phyloP scores from a whole-genome alignment of 2,888 invertebrate species.

The Exocentrus adspersus region DNA sequence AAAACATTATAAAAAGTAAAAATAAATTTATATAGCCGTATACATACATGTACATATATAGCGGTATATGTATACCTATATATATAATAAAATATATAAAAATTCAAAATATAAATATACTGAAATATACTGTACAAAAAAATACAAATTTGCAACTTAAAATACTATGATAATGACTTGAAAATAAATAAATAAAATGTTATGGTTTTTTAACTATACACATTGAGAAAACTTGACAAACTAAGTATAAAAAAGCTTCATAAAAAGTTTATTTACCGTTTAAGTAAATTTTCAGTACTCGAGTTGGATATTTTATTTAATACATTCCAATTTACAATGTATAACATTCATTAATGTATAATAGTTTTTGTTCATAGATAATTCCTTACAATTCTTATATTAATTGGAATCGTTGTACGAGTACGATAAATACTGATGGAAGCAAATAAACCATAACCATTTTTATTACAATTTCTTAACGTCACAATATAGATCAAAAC shows the following conservation, averaged over 20 bases:
- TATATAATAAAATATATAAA: neutral
- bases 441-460: neutral
- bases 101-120: neutral
- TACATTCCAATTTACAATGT: slow-evolving; percentile 1
- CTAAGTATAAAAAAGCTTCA: neutral
- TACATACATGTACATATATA: too few relatives aligned
- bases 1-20: too few relatives aligned
- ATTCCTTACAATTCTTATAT: neutral
- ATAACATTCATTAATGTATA: slow-evolving; percentile 3
- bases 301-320: slow-evolving; percentile 3
- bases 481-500: neutral
- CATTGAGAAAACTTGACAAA: neutral
- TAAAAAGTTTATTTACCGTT: neutral
- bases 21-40: too few relatives aligned
- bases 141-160: neutral
- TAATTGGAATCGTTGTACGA: neutral
- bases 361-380: neutral
- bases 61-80: neutral
- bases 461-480: neutral
- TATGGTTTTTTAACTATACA: neutral
- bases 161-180: neutral
- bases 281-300: neutral
- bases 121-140: neutral
- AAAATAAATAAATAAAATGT: slow-evolving; percentile 2
- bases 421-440: neutral